phyloP scores from a whole-genome alignment of 2,797 vertebrate genomes.

The Lutjanus argentimaculatus region DNA sequence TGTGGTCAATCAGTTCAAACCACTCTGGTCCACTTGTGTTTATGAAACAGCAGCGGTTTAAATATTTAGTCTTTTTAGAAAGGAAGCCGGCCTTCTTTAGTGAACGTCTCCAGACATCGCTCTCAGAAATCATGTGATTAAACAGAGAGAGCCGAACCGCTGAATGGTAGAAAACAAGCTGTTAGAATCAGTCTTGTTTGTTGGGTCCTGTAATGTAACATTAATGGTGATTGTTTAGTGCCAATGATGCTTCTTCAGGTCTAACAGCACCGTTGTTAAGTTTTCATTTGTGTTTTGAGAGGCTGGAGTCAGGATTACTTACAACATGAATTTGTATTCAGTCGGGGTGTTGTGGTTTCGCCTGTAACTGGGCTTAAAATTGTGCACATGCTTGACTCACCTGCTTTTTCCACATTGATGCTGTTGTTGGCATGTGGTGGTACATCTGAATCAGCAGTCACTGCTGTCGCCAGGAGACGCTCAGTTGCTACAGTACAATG shows the following conservation, averaged over 20 bases:
- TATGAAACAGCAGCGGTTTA: constrained; percentile 27
- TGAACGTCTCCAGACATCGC: constrained; percentile 13
- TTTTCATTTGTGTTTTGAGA: constrained; percentile 34
- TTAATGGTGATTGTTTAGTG: constrained; percentile 49
- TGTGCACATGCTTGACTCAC: constrained; percentile 58
- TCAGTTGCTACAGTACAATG: constrained; percentile 32
- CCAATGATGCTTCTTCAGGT: constrained; percentile 24
- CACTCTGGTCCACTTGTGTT: constrained; percentile 12
- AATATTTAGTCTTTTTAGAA: constrained; percentile 36
- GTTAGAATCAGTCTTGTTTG: constrained; percentile 50
- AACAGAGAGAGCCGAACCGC: constrained; percentile 13
- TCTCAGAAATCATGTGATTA: constrained; percentile 32
- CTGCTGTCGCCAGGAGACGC: constrained; percentile 36
- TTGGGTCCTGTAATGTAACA: constrained; percentile 34
- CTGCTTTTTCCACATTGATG: constrained; percentile 46
- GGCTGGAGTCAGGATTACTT: constrained; percentile 20
- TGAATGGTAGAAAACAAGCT: constrained; percentile 27
- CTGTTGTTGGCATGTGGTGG: constrained; percentile 36
- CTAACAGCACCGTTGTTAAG: constrained; percentile 19
- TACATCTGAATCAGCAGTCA: constrained; percentile 50
- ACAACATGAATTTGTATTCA: constrained; percentile 39
- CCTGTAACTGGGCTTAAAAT: constrained; percentile 36
- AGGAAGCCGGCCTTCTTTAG: constrained; percentile 17
- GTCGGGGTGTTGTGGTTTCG: constrained; percentile 22
- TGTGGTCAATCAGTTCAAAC: constrained; percentile 35